A percentile compares a stretch with the other conserved stretches of the same genome.
Evolutionary conservation across 2,888 invertebrate genomes (phyloP).

Genomic region (Labia minor): DNA sequence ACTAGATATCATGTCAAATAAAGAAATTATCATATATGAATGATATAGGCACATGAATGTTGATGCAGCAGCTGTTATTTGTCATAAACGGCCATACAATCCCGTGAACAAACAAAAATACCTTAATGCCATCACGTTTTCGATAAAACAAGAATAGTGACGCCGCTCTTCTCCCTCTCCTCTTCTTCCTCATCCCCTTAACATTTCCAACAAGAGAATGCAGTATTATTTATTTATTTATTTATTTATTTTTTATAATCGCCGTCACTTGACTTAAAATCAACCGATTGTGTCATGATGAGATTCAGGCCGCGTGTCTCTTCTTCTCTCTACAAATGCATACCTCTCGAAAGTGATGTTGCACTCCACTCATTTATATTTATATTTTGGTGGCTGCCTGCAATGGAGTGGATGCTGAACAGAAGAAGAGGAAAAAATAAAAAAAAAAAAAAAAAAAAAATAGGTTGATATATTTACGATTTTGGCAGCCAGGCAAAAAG

Average conservation of each 20-base stretch:
- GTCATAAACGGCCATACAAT: neutral
- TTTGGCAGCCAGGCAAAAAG: slow-evolving; percentile 1
- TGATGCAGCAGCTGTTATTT: neutral
- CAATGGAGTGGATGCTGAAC: neutral
- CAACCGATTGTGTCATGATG: neutral
- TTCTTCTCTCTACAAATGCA: neutral
- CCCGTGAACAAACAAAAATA: neutral
- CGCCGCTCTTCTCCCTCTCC: neutral
- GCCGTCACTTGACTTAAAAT: neutral
- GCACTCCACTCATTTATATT: slow-evolving; percentile 5
- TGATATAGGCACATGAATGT: too few relatives aligned
- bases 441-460: neutral
- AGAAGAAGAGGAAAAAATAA: too few relatives aligned
- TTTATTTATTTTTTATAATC: neutral
- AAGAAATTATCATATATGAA: too few relatives aligned
- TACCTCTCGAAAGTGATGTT: neutral
- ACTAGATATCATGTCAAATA: too few relatives aligned
- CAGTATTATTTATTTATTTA: neutral
- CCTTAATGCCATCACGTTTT: slow-evolving; percentile 6
- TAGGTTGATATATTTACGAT: neutral
- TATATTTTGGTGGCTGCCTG: neutral
- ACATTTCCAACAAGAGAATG: neutral
- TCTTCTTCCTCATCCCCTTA: too few relatives aligned
- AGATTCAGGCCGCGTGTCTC: slow-evolving; percentile 8
- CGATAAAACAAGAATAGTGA: neutral